Evolutionary conservation across 2,888 invertebrate species (phyloP).

Genomic region (Strigamia maritima): DNA sequence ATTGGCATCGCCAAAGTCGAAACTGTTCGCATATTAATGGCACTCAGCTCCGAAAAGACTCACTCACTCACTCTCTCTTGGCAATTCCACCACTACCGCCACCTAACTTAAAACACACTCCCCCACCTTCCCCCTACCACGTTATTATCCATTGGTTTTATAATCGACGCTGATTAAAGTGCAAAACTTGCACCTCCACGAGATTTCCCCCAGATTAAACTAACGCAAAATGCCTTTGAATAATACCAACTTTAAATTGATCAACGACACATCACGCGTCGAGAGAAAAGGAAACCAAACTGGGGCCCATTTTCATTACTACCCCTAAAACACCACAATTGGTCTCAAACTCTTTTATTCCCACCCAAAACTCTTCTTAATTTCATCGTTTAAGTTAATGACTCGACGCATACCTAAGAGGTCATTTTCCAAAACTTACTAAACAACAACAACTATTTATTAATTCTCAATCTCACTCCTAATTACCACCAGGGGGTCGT

Average conservation of each 20-base stretch:
- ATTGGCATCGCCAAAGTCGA: not conserved
- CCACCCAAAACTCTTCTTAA: conserved; percentile 22
- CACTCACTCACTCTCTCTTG: too few species aligned
- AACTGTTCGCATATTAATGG: conserved; percentile 31
- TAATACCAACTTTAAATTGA: conserved; percentile 36
- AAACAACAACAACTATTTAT: conserved; percentile 35
- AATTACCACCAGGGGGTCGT: not conserved
- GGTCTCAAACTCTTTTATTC: not conserved
- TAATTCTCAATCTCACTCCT: conserved; percentile 10
- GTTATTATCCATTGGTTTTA: too few species aligned
- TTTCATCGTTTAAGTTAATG: conserved; percentile 32
- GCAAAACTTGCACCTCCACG: too few species aligned
- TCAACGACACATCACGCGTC: conserved; percentile 35
- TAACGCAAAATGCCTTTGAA: conserved; percentile 29
- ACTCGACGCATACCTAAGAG: conserved; percentile 36
- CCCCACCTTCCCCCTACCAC: too few species aligned
- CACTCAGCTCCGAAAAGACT: too few species aligned
- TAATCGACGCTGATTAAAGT: too few species aligned
- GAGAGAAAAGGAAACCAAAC: not conserved
- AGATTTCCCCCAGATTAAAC: not conserved
- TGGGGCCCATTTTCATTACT: not conserved
- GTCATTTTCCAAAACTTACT: conserved; percentile 16
- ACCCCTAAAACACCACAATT: conserved; percentile 31
- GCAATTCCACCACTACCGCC: too few species aligned
- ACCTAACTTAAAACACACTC: too few species aligned